Conservation (phyloP, 2,888 invertebrate species). For the Tethea ocularis region DNA sequence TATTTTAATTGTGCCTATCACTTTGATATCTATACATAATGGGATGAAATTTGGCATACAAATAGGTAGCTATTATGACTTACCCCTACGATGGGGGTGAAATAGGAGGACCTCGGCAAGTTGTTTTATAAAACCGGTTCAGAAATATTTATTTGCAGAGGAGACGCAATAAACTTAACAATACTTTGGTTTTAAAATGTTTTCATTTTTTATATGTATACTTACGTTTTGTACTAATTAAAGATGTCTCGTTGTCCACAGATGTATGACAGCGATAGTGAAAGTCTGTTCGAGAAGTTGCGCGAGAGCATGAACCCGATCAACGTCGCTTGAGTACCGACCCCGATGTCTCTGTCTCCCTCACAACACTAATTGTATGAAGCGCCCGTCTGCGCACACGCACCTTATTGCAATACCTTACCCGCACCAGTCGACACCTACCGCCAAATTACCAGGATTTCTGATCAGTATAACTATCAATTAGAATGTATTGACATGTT, state of each 20-base stretch:
- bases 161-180: no score
- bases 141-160: no score
- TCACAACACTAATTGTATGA: constrained; percentile 11
- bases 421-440: background rate
- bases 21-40: no score
- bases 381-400: constrained; percentile 12
- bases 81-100: no score
- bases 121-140: no score
- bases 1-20: no score
- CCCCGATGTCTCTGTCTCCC: background rate
- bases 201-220: no score
- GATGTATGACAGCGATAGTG: constrained; percentile 57
- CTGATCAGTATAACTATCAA: background rate
- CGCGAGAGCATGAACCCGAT: constrained; percentile 48
- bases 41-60: no score
- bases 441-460: background rate
- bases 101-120: no score
- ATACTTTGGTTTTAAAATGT: no score
- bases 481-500: background rate
- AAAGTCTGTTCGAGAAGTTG: constrained; percentile 57
- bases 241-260: constrained; percentile 21
- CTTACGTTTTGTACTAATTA: background rate
- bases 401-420: constrained; percentile 1
- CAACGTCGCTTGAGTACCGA: constrained; percentile 57
- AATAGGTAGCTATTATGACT: no score